A percentile compares a stretch with the other conserved stretches of the same genome.
Conservation (phyloP, 2,113 vertebrate species). For the Lethenteron reissneri region DNA sequence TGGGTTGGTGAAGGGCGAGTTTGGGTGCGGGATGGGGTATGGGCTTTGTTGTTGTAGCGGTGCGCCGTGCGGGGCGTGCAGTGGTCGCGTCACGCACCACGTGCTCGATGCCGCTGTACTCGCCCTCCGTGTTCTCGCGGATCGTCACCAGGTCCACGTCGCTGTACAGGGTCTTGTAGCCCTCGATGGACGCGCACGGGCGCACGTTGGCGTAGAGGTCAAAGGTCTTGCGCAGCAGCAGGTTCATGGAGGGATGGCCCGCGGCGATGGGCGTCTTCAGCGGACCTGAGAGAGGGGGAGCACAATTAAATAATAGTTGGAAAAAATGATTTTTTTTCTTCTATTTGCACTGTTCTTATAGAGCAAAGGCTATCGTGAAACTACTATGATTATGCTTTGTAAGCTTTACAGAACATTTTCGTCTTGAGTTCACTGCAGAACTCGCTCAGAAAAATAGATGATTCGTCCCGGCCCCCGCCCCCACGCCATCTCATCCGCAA, state of each 20-base stretch:
- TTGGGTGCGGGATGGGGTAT: too few relatives aligned
- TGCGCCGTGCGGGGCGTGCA: too few relatives aligned
- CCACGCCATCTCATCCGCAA: too few relatives aligned
- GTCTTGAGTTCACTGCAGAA: too few relatives aligned
- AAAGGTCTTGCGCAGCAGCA: slow-evolving; percentile 71
- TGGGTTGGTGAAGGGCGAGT: too few relatives aligned
- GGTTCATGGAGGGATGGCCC: slow-evolving; percentile 84
- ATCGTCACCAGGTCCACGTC: slow-evolving; percentile 70
- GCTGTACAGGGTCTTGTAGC: slow-evolving; percentile 67
- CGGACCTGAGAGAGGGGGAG: slow-evolving; percentile 29
- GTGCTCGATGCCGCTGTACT: slow-evolving; percentile 88
- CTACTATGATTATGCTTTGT: too few relatives aligned
- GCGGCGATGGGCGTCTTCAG: slow-evolving; percentile 85
- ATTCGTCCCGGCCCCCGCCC: too few relatives aligned
- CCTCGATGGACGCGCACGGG: slow-evolving; percentile 75
- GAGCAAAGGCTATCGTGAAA: too few relatives aligned
- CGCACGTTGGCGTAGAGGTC: slow-evolving; percentile 84
- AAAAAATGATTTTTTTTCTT: neutral
- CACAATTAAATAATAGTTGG: neutral
- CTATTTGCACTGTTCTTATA: too few relatives aligned
- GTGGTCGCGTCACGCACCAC: slow-evolving; percentile 28
- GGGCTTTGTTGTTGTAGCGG: too few relatives aligned
- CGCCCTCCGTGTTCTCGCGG: slow-evolving; percentile 46
- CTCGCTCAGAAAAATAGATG: too few relatives aligned
- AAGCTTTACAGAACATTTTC: too few relatives aligned